These are phyloP conservation scores for Centropus bengalensis DNA, from an alignment of 2,113 vertebrate genomes.

Conservation along the genomic window DNA sequence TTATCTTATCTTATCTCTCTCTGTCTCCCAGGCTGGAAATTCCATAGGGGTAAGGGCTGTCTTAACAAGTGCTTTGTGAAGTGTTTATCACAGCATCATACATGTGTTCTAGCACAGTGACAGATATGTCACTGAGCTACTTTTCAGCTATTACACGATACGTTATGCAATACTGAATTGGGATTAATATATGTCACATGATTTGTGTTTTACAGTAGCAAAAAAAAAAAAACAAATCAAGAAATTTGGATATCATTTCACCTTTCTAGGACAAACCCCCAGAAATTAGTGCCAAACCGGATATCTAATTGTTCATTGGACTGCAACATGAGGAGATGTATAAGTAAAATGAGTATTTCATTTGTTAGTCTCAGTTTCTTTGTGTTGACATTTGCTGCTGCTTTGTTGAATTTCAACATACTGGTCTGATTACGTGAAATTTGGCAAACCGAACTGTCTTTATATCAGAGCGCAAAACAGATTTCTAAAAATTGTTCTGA, in stretches of 20 bases:
- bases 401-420: neutral
- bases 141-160: neutral
- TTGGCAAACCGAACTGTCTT: neutral
- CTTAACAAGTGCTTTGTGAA: slow-evolving; percentile 38
- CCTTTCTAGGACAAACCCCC: neutral
- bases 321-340: neutral
- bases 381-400: neutral
- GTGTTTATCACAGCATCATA: slow-evolving; percentile 13
- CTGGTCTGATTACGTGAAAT: neutral
- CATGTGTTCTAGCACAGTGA: neutral
- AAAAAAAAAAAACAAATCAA: neutral
- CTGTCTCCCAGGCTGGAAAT: slow-evolving; percentile 51
- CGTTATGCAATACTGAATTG: neutral
- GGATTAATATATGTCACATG: neutral
- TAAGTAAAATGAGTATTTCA: neutral
- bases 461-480: neutral
- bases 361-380: neutral
- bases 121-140: neutral
- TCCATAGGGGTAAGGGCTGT: slow-evolving; percentile 14
- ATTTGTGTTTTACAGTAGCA: neutral
- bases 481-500: neutral
- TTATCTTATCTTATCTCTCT: slow-evolving; percentile 69
- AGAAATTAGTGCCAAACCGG: neutral
- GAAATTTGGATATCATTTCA: neutral
- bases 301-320: neutral